Evolutionary conservation across 2,797 vertebrate species (phyloP).

Genomic region (Coregonus suidteri): DNA sequence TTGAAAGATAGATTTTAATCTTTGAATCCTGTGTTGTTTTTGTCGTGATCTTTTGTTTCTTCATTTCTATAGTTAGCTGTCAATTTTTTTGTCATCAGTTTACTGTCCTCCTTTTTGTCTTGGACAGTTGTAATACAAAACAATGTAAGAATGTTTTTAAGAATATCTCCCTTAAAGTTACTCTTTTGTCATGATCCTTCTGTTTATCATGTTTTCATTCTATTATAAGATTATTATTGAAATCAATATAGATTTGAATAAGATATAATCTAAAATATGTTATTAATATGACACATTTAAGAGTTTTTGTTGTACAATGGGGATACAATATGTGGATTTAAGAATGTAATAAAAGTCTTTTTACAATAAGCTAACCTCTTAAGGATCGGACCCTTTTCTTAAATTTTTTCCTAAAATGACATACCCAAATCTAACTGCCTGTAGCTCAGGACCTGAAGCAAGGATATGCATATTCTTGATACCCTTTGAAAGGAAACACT

Average conservation of each 20-base stretch:
- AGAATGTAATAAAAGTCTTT: conserved; percentile 85
- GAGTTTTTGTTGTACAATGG: conserved; percentile 78
- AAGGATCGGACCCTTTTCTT: no score
- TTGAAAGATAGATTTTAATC: conserved; percentile 71
- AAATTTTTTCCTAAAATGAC: no score
- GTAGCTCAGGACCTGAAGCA: no score
- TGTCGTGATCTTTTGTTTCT: conserved; percentile 75
- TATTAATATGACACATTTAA: conserved; percentile 72
- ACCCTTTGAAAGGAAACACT: no score
- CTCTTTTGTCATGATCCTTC: conserved; percentile 69
- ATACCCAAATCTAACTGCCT: no score
- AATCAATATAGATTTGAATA: conserved; percentile 80
- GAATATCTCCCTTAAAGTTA: conserved; percentile 70
- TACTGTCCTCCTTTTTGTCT: conserved; percentile 79
- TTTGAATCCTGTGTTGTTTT: conserved; percentile 75
- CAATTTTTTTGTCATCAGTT: conserved; percentile 42
- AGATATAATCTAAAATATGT: conserved; percentile 83
- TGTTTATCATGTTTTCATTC: conserved; percentile 72
- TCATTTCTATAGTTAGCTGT: conserved; percentile 66
- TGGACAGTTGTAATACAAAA: conserved; percentile 89
- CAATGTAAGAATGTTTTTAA: conserved; percentile 84
- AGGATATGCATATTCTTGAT: no score
- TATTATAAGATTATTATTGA: conserved; percentile 75
- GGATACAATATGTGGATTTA: conserved; percentile 77
- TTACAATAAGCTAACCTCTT: conserved; percentile 60